Evolutionary conservation across 1,140 invertebrate genomes (phyloP).

Genomic region (Hylyphantes graminicola): DNA sequence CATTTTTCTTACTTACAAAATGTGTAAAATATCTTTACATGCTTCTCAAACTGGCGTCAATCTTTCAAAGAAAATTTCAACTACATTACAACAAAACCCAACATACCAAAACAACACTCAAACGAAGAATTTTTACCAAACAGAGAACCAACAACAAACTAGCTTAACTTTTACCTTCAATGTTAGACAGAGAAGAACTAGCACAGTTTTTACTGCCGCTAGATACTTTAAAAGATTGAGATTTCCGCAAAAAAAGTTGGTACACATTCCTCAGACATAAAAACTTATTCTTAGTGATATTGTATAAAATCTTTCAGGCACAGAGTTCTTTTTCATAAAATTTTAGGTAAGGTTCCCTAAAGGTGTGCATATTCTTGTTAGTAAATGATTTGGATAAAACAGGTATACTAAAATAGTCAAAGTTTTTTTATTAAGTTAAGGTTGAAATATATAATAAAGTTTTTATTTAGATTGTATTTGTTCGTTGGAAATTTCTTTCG

Average conservation of each 20-base stretch:
- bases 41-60: too few relatives aligned
- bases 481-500: too few relatives aligned
- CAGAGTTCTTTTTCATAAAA: background rate
- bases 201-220: background rate
- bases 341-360: background rate
- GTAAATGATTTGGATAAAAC: background rate
- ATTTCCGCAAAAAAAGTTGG: background rate
- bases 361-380: background rate
- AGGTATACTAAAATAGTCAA: too few relatives aligned
- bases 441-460: too few relatives aligned
- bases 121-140: background rate
- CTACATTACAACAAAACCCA: background rate
- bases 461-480: too few relatives aligned
- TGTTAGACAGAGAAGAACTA: background rate
- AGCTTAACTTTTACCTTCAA: conserved; percentile 4
- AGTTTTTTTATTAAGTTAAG: too few relatives aligned
- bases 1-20: too few relatives aligned
- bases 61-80: background rate
- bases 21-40: too few relatives aligned
- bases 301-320: background rate
- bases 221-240: conserved; percentile 1
- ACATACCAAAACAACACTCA: background rate
- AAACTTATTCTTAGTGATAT: background rate
- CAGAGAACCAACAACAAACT: background rate
- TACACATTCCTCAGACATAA: conserved; percentile 1